Evolutionary conservation across 2,113 vertebrate species (phyloP), one percentile per base, ranked within the genome.

Genomic region (Podarcis muralis): DNA sequence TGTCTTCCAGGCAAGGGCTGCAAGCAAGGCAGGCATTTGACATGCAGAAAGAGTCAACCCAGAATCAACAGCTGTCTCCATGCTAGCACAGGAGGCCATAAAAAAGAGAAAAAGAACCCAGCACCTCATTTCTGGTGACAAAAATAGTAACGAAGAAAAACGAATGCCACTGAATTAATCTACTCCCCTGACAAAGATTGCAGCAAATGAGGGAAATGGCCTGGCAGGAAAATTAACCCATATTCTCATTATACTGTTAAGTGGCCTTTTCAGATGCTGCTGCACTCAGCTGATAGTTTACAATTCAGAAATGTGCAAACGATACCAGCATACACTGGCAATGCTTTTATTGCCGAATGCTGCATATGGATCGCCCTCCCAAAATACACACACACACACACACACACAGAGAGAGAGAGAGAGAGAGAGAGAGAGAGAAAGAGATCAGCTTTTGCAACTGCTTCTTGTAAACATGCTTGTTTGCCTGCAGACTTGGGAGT

Each of bases 121-220:
- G 15, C 6, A 2, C 20, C 84, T 91, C 27, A 59, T 83, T 83
- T 22, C 40, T 90, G 53, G 20, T 91, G 82, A 92, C 69, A 92
- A 92, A 94, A 90, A 86, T 68, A 91, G 53, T 74, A 90, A 89
- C 62, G 81, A 62, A 91, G 37, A 74, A 91, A 92, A 88, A 43
- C 78, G 94, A 94, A 91, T 91, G 72, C 68, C 86, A 90, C 48
- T 72, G 83, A 57, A 81, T 90, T 86, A 92, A 93, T 71, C 43
- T 85, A 53, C n/a, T 88, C 69, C 59, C 77, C 32, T 66, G 77
- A 85, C 68, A 88, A 92, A 81, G 83, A 83, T 27, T 90, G 48
- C 92, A 48, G 91, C 27, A 90, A 95, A 84, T 12, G 85, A 89
- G 25, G n/a, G 83, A 92, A 93, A 92, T 78, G 72, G 22, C 91